Base-by-base conservation (phyloP, 2,113 vertebrate genomes). In the Ailuropoda melanoleuca region DNA sequence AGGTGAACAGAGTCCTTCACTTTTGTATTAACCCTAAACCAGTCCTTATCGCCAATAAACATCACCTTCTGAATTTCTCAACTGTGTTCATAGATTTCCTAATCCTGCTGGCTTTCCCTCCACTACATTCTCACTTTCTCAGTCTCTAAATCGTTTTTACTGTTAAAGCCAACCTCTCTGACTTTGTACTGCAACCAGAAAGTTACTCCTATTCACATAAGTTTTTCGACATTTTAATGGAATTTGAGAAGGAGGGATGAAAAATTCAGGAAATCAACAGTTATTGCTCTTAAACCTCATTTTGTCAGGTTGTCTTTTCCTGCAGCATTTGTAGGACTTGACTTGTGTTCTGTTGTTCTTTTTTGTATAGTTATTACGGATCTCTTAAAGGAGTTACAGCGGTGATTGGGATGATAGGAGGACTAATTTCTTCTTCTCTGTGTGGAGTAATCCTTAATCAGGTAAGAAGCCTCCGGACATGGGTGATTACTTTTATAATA, bases 341-440 rank as follows among this genome's bases (percentile, higher is more conserved):
- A 18, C 18, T 46, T 21, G 14, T 43, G 50, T 68, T 6, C 9
- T 74, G 2, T 62, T 34, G 0, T 64, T 95, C 13, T n/a, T 84
- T 56, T 72, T 58, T 60, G 12, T 24, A 34, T 24, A 98, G 97
- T 60, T 98, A 96, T 29, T 97, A 78, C 4, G 96, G 94, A 72
- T 96, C 97, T 78, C 58, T 97, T 78, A 93, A 55, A 82, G 93
- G 83, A 66, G 0, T 89, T 37, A 72, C 90, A 53, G 0, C 11
- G 26, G 8, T 96, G 26, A 12, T 64, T 66, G 97, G 97, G 77
- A 88, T 93, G 48, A 11, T 37, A 26, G 95, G 95, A 64, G 88
- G 46, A 26, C 29, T 97, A 0, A 19, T 48, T 86, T 64, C 83
- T 55, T 86, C 95, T 56, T 58, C 66, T 31, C 4, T 97, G 9